Evolutionary conservation across 2,888 invertebrate species (phyloP).

Genomic region (Diachrysia chrysitis): DNA sequence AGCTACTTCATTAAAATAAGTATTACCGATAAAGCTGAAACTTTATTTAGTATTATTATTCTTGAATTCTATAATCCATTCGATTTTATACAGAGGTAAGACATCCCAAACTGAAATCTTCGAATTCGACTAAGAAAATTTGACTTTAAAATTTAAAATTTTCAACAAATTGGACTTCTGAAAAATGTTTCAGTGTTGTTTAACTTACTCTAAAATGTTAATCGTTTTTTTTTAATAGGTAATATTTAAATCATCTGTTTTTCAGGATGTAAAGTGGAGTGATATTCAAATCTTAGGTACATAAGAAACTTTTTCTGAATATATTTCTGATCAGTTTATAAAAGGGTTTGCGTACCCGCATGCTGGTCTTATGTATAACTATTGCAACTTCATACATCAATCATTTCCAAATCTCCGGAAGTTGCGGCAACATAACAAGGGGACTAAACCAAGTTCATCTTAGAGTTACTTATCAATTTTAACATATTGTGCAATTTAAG

Average conservation of each 20-base stretch:
- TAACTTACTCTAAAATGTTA: too few species aligned
- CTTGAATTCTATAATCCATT: neutral
- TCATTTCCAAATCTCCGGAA: neutral
- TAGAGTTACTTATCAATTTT: conserved; percentile 23
- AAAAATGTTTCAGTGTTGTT: too few species aligned
- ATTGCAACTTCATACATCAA: neutral
- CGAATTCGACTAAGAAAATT: neutral
- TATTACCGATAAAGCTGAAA: neutral
- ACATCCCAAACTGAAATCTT: neutral
- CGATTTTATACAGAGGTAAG: neutral
- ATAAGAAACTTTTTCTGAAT: neutral
- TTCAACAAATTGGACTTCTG: too few species aligned
- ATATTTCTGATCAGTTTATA: neutral
- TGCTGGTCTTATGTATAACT: neutral
- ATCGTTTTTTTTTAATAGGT: too few species aligned
- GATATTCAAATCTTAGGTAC: neutral
- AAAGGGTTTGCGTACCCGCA: neutral
- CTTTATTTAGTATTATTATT: neutral
- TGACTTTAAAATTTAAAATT: too few species aligned
- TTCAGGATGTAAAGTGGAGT: too few species aligned
- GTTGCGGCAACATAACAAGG: neutral
- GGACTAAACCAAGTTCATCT: conserved; percentile 6
- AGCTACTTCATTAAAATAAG: neutral
- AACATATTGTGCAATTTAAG: conserved; percentile 31
- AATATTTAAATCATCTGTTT: too few species aligned